Evolutionary conservation across 2,797 vertebrate genomes (phyloP).

Genomic region (Anolis apletophallus): DNA sequence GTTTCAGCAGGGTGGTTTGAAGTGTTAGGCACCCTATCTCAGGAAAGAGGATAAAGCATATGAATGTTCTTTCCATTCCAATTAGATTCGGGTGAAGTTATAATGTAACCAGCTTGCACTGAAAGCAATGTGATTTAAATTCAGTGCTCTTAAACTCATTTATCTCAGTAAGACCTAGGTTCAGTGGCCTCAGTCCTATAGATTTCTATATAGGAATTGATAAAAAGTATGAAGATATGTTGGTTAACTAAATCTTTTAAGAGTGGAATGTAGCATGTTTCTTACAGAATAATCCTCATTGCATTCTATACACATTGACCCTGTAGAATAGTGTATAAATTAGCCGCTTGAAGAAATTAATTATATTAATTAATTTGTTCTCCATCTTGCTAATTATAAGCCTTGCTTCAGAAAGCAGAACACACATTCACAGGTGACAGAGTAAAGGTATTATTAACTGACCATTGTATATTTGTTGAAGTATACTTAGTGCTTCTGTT

Average conservation of each 20-base stretch:
- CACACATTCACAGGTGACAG: background rate
- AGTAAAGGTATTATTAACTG: background rate
- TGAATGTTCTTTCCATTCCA: too few relatives aligned
- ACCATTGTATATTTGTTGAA: background rate
- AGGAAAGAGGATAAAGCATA: too few relatives aligned
- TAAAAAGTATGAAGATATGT: background rate
- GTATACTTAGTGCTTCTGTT: conserved; percentile 13
- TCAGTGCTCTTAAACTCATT: background rate
- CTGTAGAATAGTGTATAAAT: background rate
- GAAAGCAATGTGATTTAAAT: background rate
- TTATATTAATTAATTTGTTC: conserved; percentile 12
- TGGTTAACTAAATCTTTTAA: background rate
- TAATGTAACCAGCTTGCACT: background rate
- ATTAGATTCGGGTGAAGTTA: too few relatives aligned
- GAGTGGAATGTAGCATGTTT: background rate
- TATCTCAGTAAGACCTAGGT: background rate
- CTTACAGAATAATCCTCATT: background rate
- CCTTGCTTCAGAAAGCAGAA: conserved; percentile 8
- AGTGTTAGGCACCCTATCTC: too few relatives aligned
- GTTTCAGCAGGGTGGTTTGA: too few relatives aligned
- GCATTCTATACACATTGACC: background rate
- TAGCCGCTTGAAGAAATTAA: background rate
- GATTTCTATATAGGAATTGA: background rate
- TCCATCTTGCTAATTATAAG: conserved; percentile 19
- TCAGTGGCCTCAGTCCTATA: background rate